phyloP scores from a whole-genome alignment of 1,140 invertebrate species.

The Anoplolepis gracilipes region DNA sequence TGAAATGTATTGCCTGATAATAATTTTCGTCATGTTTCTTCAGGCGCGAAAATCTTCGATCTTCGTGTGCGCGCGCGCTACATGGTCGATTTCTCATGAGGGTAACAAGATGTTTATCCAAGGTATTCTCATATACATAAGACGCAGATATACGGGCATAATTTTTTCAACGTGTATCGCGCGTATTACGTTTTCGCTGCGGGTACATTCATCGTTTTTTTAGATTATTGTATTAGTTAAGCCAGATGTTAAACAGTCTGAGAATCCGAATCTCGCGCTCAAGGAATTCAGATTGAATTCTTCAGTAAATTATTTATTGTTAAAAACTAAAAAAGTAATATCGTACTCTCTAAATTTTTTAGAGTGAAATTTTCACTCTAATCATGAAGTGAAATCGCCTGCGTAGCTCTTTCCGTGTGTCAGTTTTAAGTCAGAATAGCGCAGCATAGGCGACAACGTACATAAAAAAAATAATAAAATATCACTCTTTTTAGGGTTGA shows the following conservation, averaged over 20 bases:
- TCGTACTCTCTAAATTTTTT: no score
- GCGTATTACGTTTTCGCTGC: slow-evolving; percentile 64
- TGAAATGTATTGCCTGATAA: background rate
- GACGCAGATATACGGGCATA: slow-evolving; percentile 62
- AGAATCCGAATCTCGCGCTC: background rate
- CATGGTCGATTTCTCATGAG: slow-evolving; percentile 55
- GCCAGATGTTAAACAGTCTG: slow-evolving; percentile 34
- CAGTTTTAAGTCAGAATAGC: no score
- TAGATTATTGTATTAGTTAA: slow-evolving; percentile 23
- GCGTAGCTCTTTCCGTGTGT: no score
- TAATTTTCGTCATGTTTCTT: slow-evolving; percentile 5
- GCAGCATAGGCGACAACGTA: no score
- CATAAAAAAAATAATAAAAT: no score
- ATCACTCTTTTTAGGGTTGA: no score
- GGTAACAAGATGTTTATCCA: slow-evolving; percentile 71
- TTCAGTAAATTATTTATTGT: background rate
- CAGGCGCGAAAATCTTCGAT: slow-evolving; percentile 29
- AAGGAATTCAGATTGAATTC: background rate
- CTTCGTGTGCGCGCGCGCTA: background rate
- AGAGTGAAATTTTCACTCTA: no score
- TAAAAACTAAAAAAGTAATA: background rate
- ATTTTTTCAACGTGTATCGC: slow-evolving; percentile 65
- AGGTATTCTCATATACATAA: slow-evolving; percentile 66
- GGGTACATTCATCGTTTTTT: slow-evolving; percentile 77
- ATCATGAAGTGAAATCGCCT: no score